Evolutionary conservation across 2,113 vertebrate genomes (phyloP), one percentile per base, ranked within the genome.

Genomic region (Dicrurus megarhynchus): DNA sequence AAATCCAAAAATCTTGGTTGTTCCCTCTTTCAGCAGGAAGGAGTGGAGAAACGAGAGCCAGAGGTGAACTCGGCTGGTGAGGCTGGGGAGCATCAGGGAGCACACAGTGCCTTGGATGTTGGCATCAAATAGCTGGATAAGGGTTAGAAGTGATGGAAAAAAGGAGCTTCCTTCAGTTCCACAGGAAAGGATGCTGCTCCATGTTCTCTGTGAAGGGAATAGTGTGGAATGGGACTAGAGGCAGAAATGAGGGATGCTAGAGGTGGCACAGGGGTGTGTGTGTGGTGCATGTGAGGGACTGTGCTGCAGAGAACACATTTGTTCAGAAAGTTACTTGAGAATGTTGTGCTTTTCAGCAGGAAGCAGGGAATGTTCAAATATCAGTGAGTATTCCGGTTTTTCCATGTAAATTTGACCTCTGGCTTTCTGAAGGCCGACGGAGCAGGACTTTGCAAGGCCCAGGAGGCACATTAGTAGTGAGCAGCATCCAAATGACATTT

Each of bases 401-500:
- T 46, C 9, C 9, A 20, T 73, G n/a, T 32, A 63, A 78, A 83
- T 80, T 85, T 60, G 59, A 93, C 87, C 57, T 69, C 80, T 89
- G 75, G 42, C 75, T 93, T 41, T 85, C 73, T 83, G 77, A 80
- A 90, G 84, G 81, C 81, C 35, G 35, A 4, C 2, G 49, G 50
- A 90, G 53, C 59, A 77, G 75, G 67, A 23, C 30, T 91, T 55
- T 42, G 81, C 39, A 87, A 83, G 68, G n/a, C 68, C 55, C n/a
- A 30, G 75, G 46, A 90, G 73, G 77, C 60, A 76, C 37, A 41
- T 86, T 60, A 83, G 52, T 63, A 67, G 52, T 42, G 53, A 91
- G 65, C 37, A n/a, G 27, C 22, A 41, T 55, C 63, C 68, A 84
- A 64, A 80, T 86, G 71, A 76, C 44, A 61, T 80, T 93, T 95